These are phyloP conservation scores for Danio albolineatus DNA, from an alignment of 2,797 vertebrate species.

Conservation along the genomic window DNA sequence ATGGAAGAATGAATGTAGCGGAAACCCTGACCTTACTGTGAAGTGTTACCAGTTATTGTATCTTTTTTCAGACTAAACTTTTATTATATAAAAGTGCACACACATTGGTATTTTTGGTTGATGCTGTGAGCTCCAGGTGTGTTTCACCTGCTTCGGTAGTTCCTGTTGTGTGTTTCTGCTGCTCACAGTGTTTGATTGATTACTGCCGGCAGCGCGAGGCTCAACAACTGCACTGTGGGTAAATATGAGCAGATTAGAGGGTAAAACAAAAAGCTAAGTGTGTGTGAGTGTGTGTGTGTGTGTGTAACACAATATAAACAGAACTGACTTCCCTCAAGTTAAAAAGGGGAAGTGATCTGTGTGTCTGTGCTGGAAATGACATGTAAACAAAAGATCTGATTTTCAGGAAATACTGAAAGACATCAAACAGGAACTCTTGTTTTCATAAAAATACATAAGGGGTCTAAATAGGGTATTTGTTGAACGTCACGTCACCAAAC, in stretches of 20 bases:
- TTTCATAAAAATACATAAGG: neutral
- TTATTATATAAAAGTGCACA: too few relatives aligned
- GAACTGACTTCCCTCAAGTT: neutral
- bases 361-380: neutral
- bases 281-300: constrained; percentile 3
- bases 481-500: too few relatives aligned
- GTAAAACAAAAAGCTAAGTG: too few relatives aligned
- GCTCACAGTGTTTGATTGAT: neutral
- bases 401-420: neutral
- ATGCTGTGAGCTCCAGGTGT: neutral
- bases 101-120: too few relatives aligned
- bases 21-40: too few relatives aligned
- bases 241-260: neutral
- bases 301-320: neutral
- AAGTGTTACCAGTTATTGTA: too few relatives aligned
- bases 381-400: neutral
- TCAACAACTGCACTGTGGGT: neutral
- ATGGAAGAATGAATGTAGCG: too few relatives aligned
- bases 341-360: neutral
- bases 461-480: too few relatives aligned
- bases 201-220: neutral
- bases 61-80: too few relatives aligned
- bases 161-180: neutral
- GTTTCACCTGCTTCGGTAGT: neutral
- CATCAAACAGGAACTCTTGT: neutral